Evolutionary conservation across 1,140 invertebrate genomes (phyloP).

Genomic region (Asbolus verrucosus): DNA sequence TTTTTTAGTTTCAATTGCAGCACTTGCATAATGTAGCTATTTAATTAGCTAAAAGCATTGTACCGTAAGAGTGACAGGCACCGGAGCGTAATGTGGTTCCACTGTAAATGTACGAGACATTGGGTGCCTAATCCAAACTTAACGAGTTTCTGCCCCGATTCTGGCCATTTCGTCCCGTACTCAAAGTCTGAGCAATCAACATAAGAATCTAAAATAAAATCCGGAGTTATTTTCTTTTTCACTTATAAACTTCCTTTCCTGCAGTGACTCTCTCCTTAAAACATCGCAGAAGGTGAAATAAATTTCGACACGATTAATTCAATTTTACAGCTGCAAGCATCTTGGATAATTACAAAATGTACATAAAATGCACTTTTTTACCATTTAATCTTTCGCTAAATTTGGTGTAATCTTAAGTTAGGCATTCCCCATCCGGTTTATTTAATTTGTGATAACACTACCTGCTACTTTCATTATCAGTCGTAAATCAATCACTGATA

Average conservation of each 20-base stretch:
- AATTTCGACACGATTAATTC: constrained; percentile 15
- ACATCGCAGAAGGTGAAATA: constrained; percentile 29
- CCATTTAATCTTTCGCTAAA: too few relatives aligned
- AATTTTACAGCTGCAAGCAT: constrained; percentile 4
- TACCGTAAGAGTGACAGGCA: constrained; percentile 33
- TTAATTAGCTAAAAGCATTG: constrained; percentile 38
- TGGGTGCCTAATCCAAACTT: constrained; percentile 57
- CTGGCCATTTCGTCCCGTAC: constrained; percentile 48
- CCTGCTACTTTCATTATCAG: constrained; percentile 21
- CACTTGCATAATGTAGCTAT: constrained; percentile 37
- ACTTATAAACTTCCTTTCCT: constrained; percentile 47
- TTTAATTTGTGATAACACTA: constrained; percentile 26
- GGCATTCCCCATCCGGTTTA: background rate
- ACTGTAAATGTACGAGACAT: constrained; percentile 57
- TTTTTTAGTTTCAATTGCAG: constrained; percentile 11
- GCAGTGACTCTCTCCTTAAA: constrained; percentile 18
- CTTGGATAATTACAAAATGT: too few relatives aligned
- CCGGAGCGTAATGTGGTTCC: constrained; percentile 39
- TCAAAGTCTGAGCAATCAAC: constrained; percentile 53
- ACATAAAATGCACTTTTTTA: too few relatives aligned
- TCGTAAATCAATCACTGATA: constrained; percentile 35
- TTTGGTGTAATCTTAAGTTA: too few relatives aligned
- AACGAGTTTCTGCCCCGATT: constrained; percentile 55
- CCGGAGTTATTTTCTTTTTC: constrained; percentile 52
- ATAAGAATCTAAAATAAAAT: constrained; percentile 53